These are phyloP conservation scores for Ichneumoninae sp. DNA, from an alignment of 2,888 invertebrate genomes.

Conservation along the genomic window DNA sequence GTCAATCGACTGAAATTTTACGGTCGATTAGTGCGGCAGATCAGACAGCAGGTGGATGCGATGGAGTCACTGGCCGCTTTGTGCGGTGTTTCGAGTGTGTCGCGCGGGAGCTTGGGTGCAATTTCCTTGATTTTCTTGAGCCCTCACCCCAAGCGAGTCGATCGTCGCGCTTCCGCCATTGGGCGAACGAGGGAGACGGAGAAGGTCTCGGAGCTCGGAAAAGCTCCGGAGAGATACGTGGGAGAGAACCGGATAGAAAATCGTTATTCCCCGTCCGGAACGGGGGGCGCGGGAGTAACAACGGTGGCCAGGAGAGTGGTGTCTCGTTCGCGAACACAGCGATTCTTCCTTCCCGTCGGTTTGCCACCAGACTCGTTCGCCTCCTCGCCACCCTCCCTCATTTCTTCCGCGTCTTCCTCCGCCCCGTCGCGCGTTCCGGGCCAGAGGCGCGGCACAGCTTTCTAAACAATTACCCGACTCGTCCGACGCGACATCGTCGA, in stretches of 20 bases:
- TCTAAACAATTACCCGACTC: conserved; percentile 64
- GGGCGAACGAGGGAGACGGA: not conserved
- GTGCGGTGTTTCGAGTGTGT: not conserved
- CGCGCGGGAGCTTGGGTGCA: conserved; percentile 16
- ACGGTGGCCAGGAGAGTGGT: conserved; percentile 17
- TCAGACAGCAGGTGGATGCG: conserved; percentile 18
- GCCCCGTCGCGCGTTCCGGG: not conserved
- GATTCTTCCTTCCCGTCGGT: conserved; percentile 35
- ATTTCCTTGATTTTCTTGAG: conserved; percentile 49
- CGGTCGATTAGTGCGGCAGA: conserved; percentile 42
- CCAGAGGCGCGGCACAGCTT: conserved; percentile 32
- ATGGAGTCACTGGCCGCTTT: not conserved
- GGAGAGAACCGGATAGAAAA: conserved; percentile 54
- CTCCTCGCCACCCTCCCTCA: not conserved
- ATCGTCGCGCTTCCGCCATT: conserved; percentile 16
- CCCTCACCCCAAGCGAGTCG: not conserved
- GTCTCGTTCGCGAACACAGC: conserved; percentile 40
- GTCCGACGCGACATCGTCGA: conserved; percentile 41
- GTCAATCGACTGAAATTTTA: conserved; percentile 40
- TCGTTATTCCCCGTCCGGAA: conserved; percentile 54
- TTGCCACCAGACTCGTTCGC: conserved; percentile 12
- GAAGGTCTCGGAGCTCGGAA: conserved; percentile 21
- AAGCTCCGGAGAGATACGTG: conserved; percentile 31
- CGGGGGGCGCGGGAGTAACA: conserved; percentile 10
- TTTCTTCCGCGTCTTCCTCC: conserved; percentile 9